Conservation (phyloP, 2,888 invertebrate species). For the Crocallis elinguaria region DNA sequence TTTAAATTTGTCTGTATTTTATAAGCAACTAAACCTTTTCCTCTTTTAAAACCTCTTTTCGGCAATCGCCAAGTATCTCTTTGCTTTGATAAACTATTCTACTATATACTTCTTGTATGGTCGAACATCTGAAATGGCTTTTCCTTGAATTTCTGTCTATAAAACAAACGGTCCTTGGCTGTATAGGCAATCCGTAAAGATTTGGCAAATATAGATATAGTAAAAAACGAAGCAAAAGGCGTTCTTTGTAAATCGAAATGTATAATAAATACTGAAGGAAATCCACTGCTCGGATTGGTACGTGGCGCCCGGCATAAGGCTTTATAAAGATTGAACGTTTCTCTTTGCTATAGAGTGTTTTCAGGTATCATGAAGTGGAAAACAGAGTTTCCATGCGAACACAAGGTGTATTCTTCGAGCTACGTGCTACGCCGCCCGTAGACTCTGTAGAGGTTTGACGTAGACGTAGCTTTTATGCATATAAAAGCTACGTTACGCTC, state of each 20-base stretch:
- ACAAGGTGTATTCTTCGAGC: slow-evolving; percentile 35
- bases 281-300: slow-evolving; percentile 6
- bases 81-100: no score
- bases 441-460: slow-evolving; percentile 28
- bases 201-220: no score
- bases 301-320: slow-evolving; percentile 1
- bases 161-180: no score
- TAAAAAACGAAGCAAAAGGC: background rate
- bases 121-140: no score
- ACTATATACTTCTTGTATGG: no score
- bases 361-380: slow-evolving; percentile 41
- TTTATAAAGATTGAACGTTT: slow-evolving; percentile 32
- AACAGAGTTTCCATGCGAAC: slow-evolving; percentile 39
- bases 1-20: no score
- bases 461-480: slow-evolving; percentile 27
- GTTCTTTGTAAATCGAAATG: background rate
- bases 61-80: no score
- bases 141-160: no score
- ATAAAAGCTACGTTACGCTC: background rate
- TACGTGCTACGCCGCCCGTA: slow-evolving; percentile 45
- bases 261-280: slow-evolving; percentile 1
- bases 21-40: no score
- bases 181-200: no score
- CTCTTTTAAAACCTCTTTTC: no score
- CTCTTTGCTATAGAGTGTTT: slow-evolving; percentile 29